Percentiles rank a stretch among this genome's conserved stretches.
Conservation (phyloP, 2,888 invertebrate genomes). For the Kuschelorhynchus macadamiae region DNA sequence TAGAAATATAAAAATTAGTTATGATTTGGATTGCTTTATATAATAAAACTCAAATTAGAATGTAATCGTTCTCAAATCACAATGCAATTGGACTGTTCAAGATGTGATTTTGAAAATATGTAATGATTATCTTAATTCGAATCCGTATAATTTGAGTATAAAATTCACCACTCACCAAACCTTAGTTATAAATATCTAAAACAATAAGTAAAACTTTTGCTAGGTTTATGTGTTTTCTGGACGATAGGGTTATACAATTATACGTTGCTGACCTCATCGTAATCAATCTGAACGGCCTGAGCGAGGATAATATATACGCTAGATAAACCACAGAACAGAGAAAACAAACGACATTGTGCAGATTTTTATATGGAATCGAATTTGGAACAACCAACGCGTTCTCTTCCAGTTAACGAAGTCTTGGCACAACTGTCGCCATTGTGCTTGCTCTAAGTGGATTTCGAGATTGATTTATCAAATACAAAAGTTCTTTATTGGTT, state of each 20-base stretch:
- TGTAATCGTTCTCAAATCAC: too few species aligned
- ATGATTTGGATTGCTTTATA: too few species aligned
- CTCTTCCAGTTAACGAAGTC: conserved; percentile 56
- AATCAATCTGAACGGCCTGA: conserved; percentile 47
- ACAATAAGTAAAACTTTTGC: too few species aligned
- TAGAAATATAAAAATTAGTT: too few species aligned
- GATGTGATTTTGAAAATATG: too few species aligned
- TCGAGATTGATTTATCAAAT: conserved; percentile 65
- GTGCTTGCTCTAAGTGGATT: conserved; percentile 59
- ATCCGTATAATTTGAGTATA: too few species aligned
- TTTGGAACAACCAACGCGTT: conserved; percentile 45
- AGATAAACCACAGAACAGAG: conserved; percentile 45
- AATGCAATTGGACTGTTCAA: too few species aligned
- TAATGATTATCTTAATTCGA: too few species aligned
- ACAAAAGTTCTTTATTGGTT: conserved; percentile 66
- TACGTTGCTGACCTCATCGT: conserved; percentile 50
- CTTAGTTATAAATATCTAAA: too few species aligned
- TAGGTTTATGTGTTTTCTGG: too few species aligned
- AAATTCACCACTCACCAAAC: too few species aligned
- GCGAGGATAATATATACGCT: conserved; percentile 51
- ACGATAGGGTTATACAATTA: conserved; percentile 47
- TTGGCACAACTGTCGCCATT: conserved; percentile 61
- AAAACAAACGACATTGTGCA: conserved; percentile 53
- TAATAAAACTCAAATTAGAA: too few species aligned
- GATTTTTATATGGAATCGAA: conserved; percentile 53